A percentile compares a stretch with the other conserved stretches of the same genome.
Evolutionary conservation across 2,797 vertebrate species (phyloP).

Genomic region (Holocentrus rufus): DNA sequence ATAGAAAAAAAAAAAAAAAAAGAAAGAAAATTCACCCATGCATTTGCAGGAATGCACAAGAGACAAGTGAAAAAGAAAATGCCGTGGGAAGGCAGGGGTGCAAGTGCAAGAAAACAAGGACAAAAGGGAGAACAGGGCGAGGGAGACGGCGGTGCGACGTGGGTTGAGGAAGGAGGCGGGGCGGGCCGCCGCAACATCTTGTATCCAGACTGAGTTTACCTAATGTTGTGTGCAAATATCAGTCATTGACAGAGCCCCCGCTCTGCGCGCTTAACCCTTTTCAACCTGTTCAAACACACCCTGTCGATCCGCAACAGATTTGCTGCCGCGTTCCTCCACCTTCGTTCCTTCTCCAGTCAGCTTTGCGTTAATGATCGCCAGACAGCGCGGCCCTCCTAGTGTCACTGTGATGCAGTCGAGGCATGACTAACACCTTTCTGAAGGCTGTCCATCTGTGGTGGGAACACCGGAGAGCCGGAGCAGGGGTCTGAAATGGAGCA

Average conservation of each 20-base stretch:
- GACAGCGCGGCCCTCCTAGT: constrained; percentile 32
- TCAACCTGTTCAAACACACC: constrained; percentile 63
- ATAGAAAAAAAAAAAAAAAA: constrained; percentile 6
- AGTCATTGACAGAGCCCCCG: constrained; percentile 39
- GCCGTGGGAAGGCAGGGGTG: constrained; percentile 43
- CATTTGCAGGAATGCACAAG: constrained; percentile 44
- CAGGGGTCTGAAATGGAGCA: constrained; percentile 71
- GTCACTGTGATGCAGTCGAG: constrained; percentile 50
- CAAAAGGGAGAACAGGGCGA: constrained; percentile 33
- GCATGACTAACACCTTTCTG: constrained; percentile 73
- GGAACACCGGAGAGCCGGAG: constrained; percentile 52
- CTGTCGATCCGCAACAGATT: constrained; percentile 22
- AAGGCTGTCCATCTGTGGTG: constrained; percentile 75
- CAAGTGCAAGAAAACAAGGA: constrained; percentile 42
- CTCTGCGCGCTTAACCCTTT: constrained; percentile 55
- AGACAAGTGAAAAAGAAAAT: constrained; percentile 50
- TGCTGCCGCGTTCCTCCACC: not conserved
- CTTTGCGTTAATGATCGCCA: constrained; percentile 35
- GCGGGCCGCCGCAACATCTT: constrained; percentile 51
- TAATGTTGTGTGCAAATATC: constrained; percentile 65
- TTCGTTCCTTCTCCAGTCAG: not conserved
- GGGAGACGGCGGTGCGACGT: constrained; percentile 19
- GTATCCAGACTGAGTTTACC: constrained; percentile 43
- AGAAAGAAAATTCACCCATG: constrained; percentile 12
- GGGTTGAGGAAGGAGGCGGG: constrained; percentile 30